Base-by-base conservation (phyloP, 2,113 vertebrate species). In the Entelurus aequoreus region DNA sequence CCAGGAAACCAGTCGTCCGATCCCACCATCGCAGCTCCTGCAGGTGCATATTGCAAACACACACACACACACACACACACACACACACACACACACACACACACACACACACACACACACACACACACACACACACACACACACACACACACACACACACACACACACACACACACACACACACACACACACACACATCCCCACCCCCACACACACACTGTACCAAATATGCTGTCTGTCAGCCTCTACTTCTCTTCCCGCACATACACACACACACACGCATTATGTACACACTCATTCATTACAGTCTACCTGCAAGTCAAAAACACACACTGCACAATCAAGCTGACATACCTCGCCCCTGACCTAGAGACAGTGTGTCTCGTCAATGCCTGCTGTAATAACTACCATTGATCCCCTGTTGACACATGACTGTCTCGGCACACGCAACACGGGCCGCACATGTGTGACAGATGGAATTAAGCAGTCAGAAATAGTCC, bases 21-120 rank as follows among this genome's bases (percentile, higher is more conserved):
- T 95, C 81, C 93, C 91, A 71, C 94, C 94, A 38, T 94, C 92
- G 71, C 96, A 98, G 76, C 92, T 98, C 56, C 72, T 99, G 78
- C 95, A 99, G 95, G 97, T 99, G 93, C 69, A 14, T 44, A 47
- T 40, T 62, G 16, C 38, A 65, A 55, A 6, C 57, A 46, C 49
- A 37, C 46, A 60, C 48, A 19, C 19, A 19, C 64, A 60, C 36
- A 48, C 40, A 42, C 28, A 57, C 6, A 21, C 48, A 28, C 28
- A 28, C 28, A 28, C 28, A 28, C 28, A 28, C 28, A 28, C 28
- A 47, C 57, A 9, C 21, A 19, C 42, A 42, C 50, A 52, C 57
- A 35, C 37, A 65, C 59, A 6, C 57, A 46, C 49, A 37, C 46
- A 62, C 48, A 36, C 49, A 52, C 36, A n/a, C 40, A n/a, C 44